Evolutionary conservation across 2,888 invertebrate species (phyloP), one percentile per base, ranked within the genome.

Genomic region (Hesperia comma): DNA sequence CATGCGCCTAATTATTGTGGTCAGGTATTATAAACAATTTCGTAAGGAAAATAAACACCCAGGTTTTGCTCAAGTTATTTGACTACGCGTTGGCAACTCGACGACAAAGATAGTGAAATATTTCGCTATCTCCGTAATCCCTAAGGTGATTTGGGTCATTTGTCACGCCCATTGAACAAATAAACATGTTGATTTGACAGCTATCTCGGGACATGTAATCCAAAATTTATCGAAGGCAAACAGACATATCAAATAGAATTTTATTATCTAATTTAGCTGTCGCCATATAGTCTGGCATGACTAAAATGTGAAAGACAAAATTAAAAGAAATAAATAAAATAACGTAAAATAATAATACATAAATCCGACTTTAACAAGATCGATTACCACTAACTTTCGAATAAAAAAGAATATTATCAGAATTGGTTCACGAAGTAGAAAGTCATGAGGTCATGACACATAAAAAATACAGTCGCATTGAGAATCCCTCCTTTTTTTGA

Each of bases 111-210:
- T 15, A 54, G 15, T 40, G 37, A 55, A 51, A 57, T 40, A 64
- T 64, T 64, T 64, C 32, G 63, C 63, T 64, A 51, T 49, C 56
- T 49, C 46, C n/a, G 10, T n/a, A 19, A 41, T 41, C 41, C 46
- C 43, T 21, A 51, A 64, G 63, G 63, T 64, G 63, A 64, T 64
- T 51, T 58, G 19, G 63, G 63, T 64, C 63, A 64, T 26, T 46
- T 55, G 57, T 51, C 63, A 64, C 63, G 58, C 63, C 63, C 40
- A 64, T 32, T 26, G 6, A 0, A 57, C 49, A 63, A 56, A 63
- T 51, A 56, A 15, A 61, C 62, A 62, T 40, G 14, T 40, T 54
- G 41, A 26, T 46, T 46, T 51, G 57, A 40, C 21, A 15, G 21
- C 40, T 64, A 64, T 64, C 63, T 41, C 0, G 3, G 17, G 63